Evolutionary conservation across 2,113 vertebrate species (phyloP).

Genomic region (Loxodonta africana): DNA sequence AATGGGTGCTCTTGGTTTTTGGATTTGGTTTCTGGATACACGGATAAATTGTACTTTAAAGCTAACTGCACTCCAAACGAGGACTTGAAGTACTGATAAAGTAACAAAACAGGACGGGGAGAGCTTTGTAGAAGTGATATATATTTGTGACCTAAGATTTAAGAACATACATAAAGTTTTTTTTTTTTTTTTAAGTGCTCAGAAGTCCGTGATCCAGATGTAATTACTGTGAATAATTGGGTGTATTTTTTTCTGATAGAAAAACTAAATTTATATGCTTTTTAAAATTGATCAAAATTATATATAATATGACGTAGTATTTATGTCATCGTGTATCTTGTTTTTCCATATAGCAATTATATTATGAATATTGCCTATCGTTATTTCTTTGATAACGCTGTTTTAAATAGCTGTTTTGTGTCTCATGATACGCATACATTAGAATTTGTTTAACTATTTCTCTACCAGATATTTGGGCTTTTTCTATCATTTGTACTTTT

Average conservation of each 20-base stretch:
- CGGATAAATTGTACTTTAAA: not conserved
- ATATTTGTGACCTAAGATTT: not conserved
- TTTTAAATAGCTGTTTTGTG: constrained; percentile 16
- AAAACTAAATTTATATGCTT: constrained; percentile 30
- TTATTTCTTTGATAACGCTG: not conserved
- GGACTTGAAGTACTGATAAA: too few relatives aligned
- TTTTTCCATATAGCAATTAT: constrained; percentile 6
- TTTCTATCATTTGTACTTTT: constrained; percentile 3
- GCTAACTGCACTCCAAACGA: not conserved
- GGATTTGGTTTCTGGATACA: constrained; percentile 10
- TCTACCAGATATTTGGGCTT: not conserved
- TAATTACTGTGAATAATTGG: not conserved
- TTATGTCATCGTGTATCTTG: not conserved
- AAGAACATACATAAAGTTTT: not conserved
- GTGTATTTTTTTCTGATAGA: not conserved
- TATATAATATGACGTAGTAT: not conserved
- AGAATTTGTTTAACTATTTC: not conserved
- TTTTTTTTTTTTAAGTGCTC: not conserved
- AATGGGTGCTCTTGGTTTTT: constrained; percentile 14
- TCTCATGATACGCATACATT: not conserved
- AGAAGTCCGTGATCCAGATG: not conserved
- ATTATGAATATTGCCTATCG: not conserved
- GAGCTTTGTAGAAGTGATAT: not conserved
- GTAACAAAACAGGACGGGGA: not conserved
- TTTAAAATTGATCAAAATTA: not conserved